Base-by-base conservation (phyloP, 2,113 vertebrate genomes). In the Parus major region DNA sequence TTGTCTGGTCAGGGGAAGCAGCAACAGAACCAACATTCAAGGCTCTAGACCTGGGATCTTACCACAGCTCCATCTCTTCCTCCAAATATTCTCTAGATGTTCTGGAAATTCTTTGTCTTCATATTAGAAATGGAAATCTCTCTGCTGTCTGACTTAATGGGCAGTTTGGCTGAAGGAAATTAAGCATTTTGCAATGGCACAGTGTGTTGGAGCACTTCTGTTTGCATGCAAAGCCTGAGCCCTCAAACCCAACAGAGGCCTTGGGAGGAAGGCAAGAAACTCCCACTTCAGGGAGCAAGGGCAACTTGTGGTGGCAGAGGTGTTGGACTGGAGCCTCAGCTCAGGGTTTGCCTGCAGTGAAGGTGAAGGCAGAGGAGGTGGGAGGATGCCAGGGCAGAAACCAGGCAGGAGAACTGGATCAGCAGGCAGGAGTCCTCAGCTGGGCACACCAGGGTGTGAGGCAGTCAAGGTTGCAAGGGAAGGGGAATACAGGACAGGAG, bases 401-500 rank as follows among this genome's bases (percentile, higher is more conserved):
- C 5, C 29, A 36, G n/a, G 72, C 35, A 49, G 75, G n/a, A 84
- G 44, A 80, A 46, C 7, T 21, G 57, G 31, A 46, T 10, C 12
- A 41, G 35, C 23, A 49, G 27, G 24, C 2, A 2, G 6, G 25
- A 56, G 57, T 13, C 8, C 42, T 42, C 57, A 33, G 72, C 29
- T 10, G 61, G 44, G 29, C 7, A 25, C 49, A 22, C 6, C 12
- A 10, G 53, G 17, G 9, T 10, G 23, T 8, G 41, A 25, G 57
- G 82, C 61, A 82, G 44, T 4, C 11, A 46, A n/a, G 36, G 66
- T 0, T 0, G 0, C 14, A 22, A 49, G 57, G n/a, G 49, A 71
- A 71, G 57, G 50, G 44, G 23, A 25, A 22, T 3, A 7, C 11
- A 44, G 84, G 52, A 53, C 57, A 66, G 47, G 15, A 42, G 21